A percentile compares a stretch with the other conserved stretches of the same genome.
These are phyloP conservation scores for Aspiorhynchus laticeps DNA, from an alignment of 2,113 vertebrate genomes.

Conservation along the genomic window DNA sequence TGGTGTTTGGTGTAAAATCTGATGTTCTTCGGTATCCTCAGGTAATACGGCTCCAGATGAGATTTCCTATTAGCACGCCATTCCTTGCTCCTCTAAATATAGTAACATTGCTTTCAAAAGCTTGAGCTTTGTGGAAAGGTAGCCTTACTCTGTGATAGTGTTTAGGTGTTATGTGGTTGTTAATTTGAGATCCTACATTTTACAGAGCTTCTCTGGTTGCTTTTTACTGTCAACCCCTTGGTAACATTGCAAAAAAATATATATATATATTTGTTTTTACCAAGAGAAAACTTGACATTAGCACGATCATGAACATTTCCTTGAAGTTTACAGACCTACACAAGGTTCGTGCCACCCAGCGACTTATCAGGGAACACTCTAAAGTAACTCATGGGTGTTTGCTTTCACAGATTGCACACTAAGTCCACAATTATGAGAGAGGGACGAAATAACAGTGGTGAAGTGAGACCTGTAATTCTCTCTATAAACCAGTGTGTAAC, in stretches of 20 bases:
- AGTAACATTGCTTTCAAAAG: not conserved
- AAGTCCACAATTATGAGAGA: not conserved
- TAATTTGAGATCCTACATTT: not conserved
- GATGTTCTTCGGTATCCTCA: slow-evolving; percentile 28
- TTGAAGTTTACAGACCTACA: not conserved
- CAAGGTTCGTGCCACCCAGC: not conserved
- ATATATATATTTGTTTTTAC: not conserved
- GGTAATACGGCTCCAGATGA: not conserved
- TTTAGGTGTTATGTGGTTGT: not conserved
- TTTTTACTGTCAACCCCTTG: not conserved
- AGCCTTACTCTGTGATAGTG: not conserved
- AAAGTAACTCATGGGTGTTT: not conserved
- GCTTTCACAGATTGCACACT: not conserved
- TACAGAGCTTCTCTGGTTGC: not conserved
- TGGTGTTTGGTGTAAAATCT: slow-evolving; percentile 37
- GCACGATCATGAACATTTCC: not conserved
- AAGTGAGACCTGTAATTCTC: not conserved
- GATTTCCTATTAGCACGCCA: not conserved
- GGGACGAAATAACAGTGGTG: not conserved
- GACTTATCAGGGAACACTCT: not conserved
- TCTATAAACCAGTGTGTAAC: not conserved
- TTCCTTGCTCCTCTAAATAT: not conserved
- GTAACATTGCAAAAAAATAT: not conserved
- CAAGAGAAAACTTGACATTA: not conserved
- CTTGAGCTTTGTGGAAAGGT: not conserved